phyloP scores from a whole-genome alignment of 1,140 invertebrate species.

The Glomeris maerens region DNA sequence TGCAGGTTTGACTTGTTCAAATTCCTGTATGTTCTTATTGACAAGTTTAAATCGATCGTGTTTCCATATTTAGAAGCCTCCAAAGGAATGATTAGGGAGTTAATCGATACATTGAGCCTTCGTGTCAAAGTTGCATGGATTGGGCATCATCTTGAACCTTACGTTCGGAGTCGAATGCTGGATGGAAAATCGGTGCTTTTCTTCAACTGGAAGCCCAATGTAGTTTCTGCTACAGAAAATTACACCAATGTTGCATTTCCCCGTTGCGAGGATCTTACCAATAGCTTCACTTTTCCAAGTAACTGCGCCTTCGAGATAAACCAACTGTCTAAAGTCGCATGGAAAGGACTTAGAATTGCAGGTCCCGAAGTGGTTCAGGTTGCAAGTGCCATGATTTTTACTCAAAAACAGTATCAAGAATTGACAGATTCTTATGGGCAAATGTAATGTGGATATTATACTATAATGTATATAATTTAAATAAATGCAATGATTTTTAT shows the following conservation, averaged over 20 bases:
- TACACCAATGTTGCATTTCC: constrained; percentile 36
- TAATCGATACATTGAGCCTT: constrained; percentile 25
- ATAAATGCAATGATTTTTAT: no score
- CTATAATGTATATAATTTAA: no score
- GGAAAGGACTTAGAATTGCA: constrained; percentile 37
- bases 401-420: constrained; percentile 36
- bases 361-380: constrained; percentile 30
- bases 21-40: no score
- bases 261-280: constrained; percentile 22
- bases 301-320: constrained; percentile 48
- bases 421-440: constrained; percentile 36
- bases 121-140: constrained; percentile 27
- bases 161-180: constrained; percentile 14
- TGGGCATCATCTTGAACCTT: constrained; percentile 19
- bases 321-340: constrained; percentile 49
- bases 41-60: constrained; percentile 1
- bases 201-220: constrained; percentile 50
- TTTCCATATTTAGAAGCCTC: constrained; percentile 21
- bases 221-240: constrained; percentile 31
- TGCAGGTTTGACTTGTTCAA: no score
- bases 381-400: constrained; percentile 42
- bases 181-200: constrained; percentile 40
- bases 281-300: constrained; percentile 1
- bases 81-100: constrained; percentile 19
- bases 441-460: no score